phyloP scores from a whole-genome alignment of 2,888 invertebrate genomes.

The Uloborus plumipes region DNA sequence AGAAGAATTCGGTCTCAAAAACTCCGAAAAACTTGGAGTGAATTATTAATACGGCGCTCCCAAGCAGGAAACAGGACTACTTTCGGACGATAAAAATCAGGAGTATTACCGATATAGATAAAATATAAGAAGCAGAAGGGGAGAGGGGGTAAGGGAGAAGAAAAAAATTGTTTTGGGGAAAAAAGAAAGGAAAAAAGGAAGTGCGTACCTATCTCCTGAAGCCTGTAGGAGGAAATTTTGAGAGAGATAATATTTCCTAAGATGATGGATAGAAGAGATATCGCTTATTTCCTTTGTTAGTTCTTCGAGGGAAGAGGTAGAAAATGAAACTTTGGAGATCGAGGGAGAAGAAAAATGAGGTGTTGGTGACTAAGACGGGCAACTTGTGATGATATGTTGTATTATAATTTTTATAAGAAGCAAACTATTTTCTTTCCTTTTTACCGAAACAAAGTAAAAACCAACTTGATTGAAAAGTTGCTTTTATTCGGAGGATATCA shows the following conservation, averaged over 20 bases:
- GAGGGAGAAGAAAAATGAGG: too few relatives aligned
- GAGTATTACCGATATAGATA: conserved; percentile 49
- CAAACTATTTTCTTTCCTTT: too few relatives aligned
- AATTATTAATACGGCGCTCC: conserved; percentile 56
- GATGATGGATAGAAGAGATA: conserved; percentile 54
- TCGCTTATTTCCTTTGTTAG: conserved; percentile 27
- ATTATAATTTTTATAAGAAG: too few relatives aligned
- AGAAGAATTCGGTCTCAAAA: conserved; percentile 10
- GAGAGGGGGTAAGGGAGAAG: not conserved
- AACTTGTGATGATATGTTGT: too few relatives aligned
- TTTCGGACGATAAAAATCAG: conserved; percentile 59
- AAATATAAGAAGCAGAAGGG: conserved; percentile 2
- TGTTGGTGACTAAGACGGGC: too few relatives aligned
- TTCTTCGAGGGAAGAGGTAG: conserved; percentile 8
- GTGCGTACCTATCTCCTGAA: not conserved
- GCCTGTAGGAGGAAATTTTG: conserved; percentile 33
- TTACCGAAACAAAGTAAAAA: too few relatives aligned
- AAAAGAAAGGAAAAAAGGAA: conserved; percentile 1
- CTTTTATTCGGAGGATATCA: too few relatives aligned
- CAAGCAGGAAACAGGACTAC: conserved; percentile 33
- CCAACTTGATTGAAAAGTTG: too few relatives aligned
- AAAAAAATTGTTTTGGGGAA: conserved; percentile 18
- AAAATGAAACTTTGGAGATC: too few relatives aligned
- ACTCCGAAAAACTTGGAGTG: conserved; percentile 32
- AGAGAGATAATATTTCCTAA: conserved; percentile 59